Percentiles rank a stretch among this genome's conserved stretches.
phyloP scores from a whole-genome alignment of 2,797 vertebrate genomes.

The Tenualosa thibaudeaui region DNA sequence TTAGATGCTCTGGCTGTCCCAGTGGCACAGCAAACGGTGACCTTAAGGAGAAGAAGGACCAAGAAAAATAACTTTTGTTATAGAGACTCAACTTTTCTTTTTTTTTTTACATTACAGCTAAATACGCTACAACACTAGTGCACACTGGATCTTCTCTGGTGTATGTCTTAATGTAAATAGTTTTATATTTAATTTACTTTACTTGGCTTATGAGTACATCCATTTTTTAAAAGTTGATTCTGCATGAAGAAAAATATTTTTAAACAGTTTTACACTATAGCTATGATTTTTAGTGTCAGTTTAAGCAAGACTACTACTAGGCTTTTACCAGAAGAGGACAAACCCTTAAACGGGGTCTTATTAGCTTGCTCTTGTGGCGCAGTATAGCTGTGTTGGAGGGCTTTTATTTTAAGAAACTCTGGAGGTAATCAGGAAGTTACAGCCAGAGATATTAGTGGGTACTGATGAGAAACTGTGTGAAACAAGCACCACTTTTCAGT shows the following conservation, averaged over 20 bases:
- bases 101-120: conserved; percentile 32
- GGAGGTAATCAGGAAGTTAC: conserved; percentile 2
- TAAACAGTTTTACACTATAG: background rate
- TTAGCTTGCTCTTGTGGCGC: background rate
- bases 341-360: background rate
- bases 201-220: conserved; percentile 18
- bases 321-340: background rate
- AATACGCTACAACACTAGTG: conserved; percentile 71
- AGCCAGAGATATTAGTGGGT: background rate
- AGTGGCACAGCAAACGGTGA: conserved; percentile 29
- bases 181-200: conserved; percentile 41
- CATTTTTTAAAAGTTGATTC: background rate
- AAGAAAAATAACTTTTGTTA: conserved; percentile 2
- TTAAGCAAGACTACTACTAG: background rate
- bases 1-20: conserved; percentile 13
- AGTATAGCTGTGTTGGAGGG: background rate
- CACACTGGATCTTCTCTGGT: conserved; percentile 63
- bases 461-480: background rate
- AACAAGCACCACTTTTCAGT: background rate
- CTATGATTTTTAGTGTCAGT: background rate
- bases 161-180: conserved; percentile 55
- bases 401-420: background rate
- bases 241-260: background rate
- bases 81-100: conserved; percentile 33
- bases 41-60: conserved; percentile 41